Percentiles rank a stretch among this genome's conserved stretches.
These are phyloP conservation scores for Rhagologus leucostigma DNA, from an alignment of 2,113 vertebrate species.

Conservation along the genomic window DNA sequence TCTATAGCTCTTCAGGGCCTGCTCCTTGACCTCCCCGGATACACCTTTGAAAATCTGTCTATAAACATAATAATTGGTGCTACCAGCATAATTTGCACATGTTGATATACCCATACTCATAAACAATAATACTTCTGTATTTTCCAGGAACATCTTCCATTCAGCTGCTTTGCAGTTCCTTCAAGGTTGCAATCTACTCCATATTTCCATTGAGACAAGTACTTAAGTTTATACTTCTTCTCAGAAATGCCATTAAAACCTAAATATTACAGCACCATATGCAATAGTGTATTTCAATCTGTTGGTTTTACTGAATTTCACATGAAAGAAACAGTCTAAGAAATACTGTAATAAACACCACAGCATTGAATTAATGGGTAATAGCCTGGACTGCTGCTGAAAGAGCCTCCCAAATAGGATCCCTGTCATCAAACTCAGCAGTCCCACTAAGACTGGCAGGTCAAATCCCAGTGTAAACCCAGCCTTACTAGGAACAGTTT, in stretches of 20 bases:
- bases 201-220: neutral
- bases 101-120: neutral
- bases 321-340: neutral
- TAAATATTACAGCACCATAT: neutral
- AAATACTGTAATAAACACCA: neutral
- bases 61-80: neutral
- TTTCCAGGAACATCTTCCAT: neutral
- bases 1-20: neutral
- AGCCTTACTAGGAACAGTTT: neutral
- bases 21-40: neutral
- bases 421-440: neutral
- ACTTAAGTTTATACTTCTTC: neutral
- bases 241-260: conserved; percentile 24
- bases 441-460: neutral
- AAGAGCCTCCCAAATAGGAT: neutral
- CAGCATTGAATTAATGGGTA: neutral
- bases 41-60: neutral
- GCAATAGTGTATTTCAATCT: neutral
- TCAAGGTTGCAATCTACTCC: conserved; percentile 5
- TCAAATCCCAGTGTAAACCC: neutral
- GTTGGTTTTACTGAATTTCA: neutral
- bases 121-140: neutral
- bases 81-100: neutral
- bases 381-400: neutral
- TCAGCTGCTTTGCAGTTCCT: neutral